Percentiles rank a stretch among this genome's conserved stretches.
Evolutionary conservation across 2,113 vertebrate species (phyloP).

Genomic region (Lethenteron reissneri): DNA sequence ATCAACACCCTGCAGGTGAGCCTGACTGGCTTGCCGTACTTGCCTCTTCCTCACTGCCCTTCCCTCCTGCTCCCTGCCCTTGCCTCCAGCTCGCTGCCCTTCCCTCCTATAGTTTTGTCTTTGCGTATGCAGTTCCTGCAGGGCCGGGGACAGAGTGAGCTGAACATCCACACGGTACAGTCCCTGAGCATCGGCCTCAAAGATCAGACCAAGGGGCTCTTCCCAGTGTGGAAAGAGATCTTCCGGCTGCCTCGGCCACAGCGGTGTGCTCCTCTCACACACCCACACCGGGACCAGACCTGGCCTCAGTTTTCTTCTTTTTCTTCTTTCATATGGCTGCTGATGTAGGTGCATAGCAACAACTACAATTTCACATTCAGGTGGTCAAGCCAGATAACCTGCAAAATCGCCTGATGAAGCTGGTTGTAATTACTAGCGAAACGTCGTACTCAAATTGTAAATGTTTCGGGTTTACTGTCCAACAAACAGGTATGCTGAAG

Average conservation of each 20-base stretch:
- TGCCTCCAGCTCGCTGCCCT: not conserved
- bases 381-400: too few relatives aligned
- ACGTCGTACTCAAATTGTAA: too few relatives aligned
- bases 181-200: conserved; percentile 48
- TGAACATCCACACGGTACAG: conserved; percentile 38
- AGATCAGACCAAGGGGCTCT: conserved; percentile 79
- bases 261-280: conserved; percentile 24
- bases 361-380: too few relatives aligned
- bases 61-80: not conserved
- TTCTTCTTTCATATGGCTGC: not conserved
- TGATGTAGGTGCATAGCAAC: not conserved
- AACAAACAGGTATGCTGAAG: too few relatives aligned
- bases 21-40: not conserved
- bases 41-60: not conserved
- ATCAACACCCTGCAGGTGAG: conserved; percentile 76
- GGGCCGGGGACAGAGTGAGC: conserved; percentile 37
- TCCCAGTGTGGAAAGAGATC: conserved; percentile 75
- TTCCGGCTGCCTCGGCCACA: conserved; percentile 64
- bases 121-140: conserved; percentile 47
- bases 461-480: too few relatives aligned
- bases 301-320: not conserved
- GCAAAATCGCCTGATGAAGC: too few relatives aligned
- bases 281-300: too few relatives aligned
- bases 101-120: not conserved
- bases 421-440: too few relatives aligned